Percentiles rank a stretch among this genome's conserved stretches.
phyloP scores from a whole-genome alignment of 2,888 invertebrate genomes.

The Lobophora halterata region DNA sequence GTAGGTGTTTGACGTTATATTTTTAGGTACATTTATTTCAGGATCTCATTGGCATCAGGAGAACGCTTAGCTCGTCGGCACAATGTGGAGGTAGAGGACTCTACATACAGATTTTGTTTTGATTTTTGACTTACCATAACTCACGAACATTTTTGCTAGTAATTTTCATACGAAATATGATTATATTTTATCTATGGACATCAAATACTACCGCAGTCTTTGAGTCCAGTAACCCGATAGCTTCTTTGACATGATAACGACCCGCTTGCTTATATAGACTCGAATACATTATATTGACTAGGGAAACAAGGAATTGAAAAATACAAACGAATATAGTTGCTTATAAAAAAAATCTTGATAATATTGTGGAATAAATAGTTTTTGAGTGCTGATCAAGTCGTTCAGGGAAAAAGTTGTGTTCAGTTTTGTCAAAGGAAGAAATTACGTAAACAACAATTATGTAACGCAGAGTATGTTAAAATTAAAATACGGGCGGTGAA shows the following conservation, averaged over 20 bases:
- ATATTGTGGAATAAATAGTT: conserved; percentile 27
- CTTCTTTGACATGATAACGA: conserved; percentile 80
- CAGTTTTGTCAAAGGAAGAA: too few relatives aligned
- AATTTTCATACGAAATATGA: conserved; percentile 34
- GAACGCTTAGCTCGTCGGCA: too few relatives aligned
- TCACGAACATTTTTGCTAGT: conserved; percentile 5
- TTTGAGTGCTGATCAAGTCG: too few relatives aligned
- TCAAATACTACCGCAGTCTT: conserved; percentile 73
- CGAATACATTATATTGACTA: conserved; percentile 68
- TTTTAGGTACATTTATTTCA: too few relatives aligned
- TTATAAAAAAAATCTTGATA: too few relatives aligned
- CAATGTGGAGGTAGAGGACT: too few relatives aligned
- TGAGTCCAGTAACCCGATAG: conserved; percentile 74
- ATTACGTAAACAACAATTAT: too few relatives aligned
- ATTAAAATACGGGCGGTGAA: conserved; percentile 39
- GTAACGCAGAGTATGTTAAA: conserved; percentile 36
- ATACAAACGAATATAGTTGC: too few relatives aligned
- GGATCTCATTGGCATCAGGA: too few relatives aligned
- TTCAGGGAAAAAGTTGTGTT: too few relatives aligned
- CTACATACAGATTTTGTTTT: neutral
- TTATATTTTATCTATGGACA: conserved; percentile 50
- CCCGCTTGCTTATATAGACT: conserved; percentile 59
- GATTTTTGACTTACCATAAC: too few relatives aligned
- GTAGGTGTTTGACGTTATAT: too few relatives aligned
- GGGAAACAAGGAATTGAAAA: conserved; percentile 50